Base-by-base conservation (phyloP, 1,140 invertebrate species). In the Papilio glaucus region DNA sequence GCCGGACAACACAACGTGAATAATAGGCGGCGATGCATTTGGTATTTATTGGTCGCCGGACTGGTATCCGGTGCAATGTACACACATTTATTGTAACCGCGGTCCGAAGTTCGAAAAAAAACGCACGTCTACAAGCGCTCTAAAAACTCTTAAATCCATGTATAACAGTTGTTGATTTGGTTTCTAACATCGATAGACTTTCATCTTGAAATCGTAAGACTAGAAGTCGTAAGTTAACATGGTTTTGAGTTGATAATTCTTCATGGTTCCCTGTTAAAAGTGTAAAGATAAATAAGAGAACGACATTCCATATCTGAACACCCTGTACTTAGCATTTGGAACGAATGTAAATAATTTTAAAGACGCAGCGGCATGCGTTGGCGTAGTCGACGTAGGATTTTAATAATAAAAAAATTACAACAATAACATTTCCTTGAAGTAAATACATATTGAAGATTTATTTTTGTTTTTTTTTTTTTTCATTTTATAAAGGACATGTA, bases 321-420 rank as follows among this genome's bases (percentile, higher is more conserved):
- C 72, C 72, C 80, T 84, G 86, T 91, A 90, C 87, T 90, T 89
- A 88, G 87, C 76, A 75, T 85, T 87, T 86, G 78, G 83, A 86
- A 85, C 76, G 80, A 81, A 83, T 87, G 83, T 90, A 90, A 84
- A 85, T 90, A 90, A 84, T 86, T 84, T 87, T 81, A 88, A 81
- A 75, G 74, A 84, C 74, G 75, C 85, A 87, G 78, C 75, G 12
- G 78, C 75, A 12, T 0, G 21, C 8, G 80, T 76, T 81, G 77
- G 83, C 82, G 37, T 0, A 85, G 83, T 85, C 84, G 81, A 85
- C 78, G 18, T 53, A 21, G 80, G 85, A 89, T 87, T 90, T 87
- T 87, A 90, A 86, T 90, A 87, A 89, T n/a, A n/a, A 85, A 87
- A 73, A 81, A 85, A 88, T 88, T 86, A 87, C 77, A 72, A 81